Base-by-base conservation (phyloP, 2,797 vertebrate species). In the Cichlasoma orientale region DNA sequence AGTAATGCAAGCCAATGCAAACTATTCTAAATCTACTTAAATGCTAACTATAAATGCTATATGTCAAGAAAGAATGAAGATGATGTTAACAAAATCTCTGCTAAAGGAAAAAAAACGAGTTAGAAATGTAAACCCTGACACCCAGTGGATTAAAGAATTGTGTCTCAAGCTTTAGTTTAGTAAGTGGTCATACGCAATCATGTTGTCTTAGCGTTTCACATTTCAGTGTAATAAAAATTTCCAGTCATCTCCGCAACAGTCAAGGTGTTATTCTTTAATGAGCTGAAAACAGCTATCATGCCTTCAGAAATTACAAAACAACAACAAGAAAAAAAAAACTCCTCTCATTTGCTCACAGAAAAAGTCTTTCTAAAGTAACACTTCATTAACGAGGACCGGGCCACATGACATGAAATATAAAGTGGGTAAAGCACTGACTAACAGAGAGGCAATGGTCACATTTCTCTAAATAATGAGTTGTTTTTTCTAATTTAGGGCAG, bases 341-440 rank as follows among this genome's bases (percentile, higher is more conserved):
- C 21, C 73, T 73, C 50, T 84, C 9, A 68, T 82, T 87, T 83
- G 29, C 41, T 56, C 70, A 72, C 56, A 83, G 36, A 82, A 79
- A 88, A 79, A 73, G 16, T 52, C 3, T 66, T 81, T 87, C 7
- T 41, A 71, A 89, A 90, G 85, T 58, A 88, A 74, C 76, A 83
- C 68, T 76, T 79, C 71, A 88, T 83, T 84, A 89, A 79, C 21
- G 10, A 82, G 68, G 61, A 31, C 75, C 18, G 1, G 55, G 52
- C 31, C 71, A 72, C 33, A 18, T 54, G 54, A 74, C 76, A 79
- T 73, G 76, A 66, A 71, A 82, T 54, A 56, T 11, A 56, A 11
- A 33, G 54, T 52, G 58, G 36, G 19, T 36, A 38, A 68, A 23
- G 7, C 41, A 56, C 50, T 44, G 14, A 71, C 56, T 12, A 78